These are phyloP conservation scores for Vandiemenella viatica DNA, from an alignment of 2,888 invertebrate genomes.

Conservation along the genomic window DNA sequence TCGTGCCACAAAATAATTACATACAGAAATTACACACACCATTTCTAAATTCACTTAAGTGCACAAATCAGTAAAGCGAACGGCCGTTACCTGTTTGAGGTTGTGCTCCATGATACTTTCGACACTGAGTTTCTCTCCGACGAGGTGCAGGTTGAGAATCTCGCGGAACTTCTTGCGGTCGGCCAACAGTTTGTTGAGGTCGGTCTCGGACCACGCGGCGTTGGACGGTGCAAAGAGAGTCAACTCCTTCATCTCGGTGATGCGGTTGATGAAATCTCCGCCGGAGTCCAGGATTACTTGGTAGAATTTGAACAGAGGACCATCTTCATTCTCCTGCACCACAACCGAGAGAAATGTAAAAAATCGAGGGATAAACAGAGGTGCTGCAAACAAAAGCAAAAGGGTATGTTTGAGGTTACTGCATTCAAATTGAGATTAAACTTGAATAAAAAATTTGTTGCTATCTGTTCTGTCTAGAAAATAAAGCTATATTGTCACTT, in stretches of 20 bases:
- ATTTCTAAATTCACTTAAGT: no score
- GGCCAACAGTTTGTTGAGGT: slow-evolving; percentile 48
- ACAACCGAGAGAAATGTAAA: no score
- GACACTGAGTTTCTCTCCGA: slow-evolving; percentile 57
- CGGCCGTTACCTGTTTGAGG: slow-evolving; percentile 54
- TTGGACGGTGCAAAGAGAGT: slow-evolving; percentile 85
- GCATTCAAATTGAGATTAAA: no score
- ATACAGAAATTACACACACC: no score
- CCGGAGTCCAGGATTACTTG: slow-evolving; percentile 65
- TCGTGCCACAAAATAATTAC: no score
- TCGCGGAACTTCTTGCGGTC: slow-evolving; percentile 57
- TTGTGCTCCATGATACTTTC: slow-evolving; percentile 59
- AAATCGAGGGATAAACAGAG: no score
- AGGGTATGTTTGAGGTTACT: no score
- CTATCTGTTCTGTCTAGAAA: no score
- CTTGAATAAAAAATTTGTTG: no score
- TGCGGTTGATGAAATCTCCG: slow-evolving; percentile 54
- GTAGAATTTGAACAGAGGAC: slow-evolving; percentile 67
- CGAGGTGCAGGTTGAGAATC: slow-evolving; percentile 68
- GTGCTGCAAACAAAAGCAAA: no score
- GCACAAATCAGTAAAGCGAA: no score
- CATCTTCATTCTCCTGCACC: slow-evolving; percentile 59
- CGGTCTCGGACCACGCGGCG: slow-evolving; percentile 63
- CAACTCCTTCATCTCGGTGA: slow-evolving; percentile 53
- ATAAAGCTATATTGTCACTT: no score